These are phyloP conservation scores for Melikaiella ostensackeni DNA, from an alignment of 2,888 invertebrate genomes.

Conservation along the genomic window DNA sequence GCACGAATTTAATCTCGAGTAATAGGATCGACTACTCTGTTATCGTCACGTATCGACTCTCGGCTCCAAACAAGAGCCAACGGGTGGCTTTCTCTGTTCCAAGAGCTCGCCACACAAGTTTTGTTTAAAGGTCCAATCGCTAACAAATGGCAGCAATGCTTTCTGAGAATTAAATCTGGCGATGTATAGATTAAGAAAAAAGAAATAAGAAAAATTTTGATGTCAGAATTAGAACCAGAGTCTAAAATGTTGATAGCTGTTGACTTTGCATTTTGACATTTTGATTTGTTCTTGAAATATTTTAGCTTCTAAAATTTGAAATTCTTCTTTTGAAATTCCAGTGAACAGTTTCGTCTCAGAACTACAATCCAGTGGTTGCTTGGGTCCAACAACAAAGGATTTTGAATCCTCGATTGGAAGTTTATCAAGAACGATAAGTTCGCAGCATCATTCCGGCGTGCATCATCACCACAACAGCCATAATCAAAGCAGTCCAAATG, in stretches of 20 bases:
- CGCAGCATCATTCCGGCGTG: slow-evolving; percentile 48
- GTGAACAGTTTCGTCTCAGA: slow-evolving; percentile 69
- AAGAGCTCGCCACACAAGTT: slow-evolving; percentile 41
- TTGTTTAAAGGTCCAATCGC: slow-evolving; percentile 53
- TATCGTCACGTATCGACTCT: slow-evolving; percentile 50
- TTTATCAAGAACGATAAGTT: slow-evolving; percentile 8
- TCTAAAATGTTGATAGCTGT: background rate
- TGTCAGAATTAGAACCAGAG: slow-evolving; percentile 50
- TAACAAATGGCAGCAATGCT: slow-evolving; percentile 39
- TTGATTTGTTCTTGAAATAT: too few species aligned
- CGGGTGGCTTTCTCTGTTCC: background rate
- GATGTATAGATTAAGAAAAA: background rate
- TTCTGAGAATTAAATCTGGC: slow-evolving; percentile 52
- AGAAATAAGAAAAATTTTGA: background rate
- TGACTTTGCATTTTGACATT: slow-evolving; percentile 9
- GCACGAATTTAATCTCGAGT: slow-evolving; percentile 16
- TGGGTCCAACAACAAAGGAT: slow-evolving; percentile 64
- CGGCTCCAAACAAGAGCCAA: slow-evolving; percentile 36
- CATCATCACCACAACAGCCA: slow-evolving; percentile 5
- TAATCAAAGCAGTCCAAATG: slow-evolving; percentile 60
- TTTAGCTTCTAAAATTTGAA: background rate
- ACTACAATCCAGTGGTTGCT: slow-evolving; percentile 63
- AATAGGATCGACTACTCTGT: slow-evolving; percentile 40
- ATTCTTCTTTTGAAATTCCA: slow-evolving; percentile 48
- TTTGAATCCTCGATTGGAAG: slow-evolving; percentile 51